Evolutionary conservation across 2,113 vertebrate species (phyloP).

Genomic region (Taxidea taxus): DNA sequence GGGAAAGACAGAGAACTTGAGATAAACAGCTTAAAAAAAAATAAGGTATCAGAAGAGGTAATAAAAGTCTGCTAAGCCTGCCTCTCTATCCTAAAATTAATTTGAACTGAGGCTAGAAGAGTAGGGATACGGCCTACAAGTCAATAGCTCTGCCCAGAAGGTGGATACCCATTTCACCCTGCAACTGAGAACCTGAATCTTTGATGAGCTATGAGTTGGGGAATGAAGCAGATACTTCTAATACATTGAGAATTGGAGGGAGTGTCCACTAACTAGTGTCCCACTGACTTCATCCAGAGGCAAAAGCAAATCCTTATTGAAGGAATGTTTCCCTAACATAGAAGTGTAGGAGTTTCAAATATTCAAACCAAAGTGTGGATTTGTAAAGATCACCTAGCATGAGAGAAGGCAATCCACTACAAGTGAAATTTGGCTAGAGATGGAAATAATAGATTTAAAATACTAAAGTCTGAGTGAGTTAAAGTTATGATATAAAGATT

Average conservation of each 20-base stretch:
- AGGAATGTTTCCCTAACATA: neutral
- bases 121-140: neutral
- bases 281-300: neutral
- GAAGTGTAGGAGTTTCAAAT: neutral
- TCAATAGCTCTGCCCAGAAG: neutral
- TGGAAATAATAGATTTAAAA: neutral
- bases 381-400: neutral
- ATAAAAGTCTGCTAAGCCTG: neutral
- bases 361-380: neutral
- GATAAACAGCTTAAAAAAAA: neutral
- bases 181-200: neutral
- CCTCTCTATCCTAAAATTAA: neutral
- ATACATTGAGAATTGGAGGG: neutral
- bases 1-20: neutral
- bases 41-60: neutral
- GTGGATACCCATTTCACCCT: neutral
- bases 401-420: neutral
- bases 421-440: neutral
- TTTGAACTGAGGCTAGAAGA: neutral
- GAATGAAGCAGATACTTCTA: neutral
- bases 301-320: neutral
- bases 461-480: neutral
- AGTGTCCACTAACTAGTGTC: neutral
- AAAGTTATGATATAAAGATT: neutral
- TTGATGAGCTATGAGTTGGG: neutral